A percentile compares a stretch with the other conserved stretches of the same genome.
Conservation (phyloP, 2,888 invertebrate genomes). For the Caenorhabditis sp. region DNA sequence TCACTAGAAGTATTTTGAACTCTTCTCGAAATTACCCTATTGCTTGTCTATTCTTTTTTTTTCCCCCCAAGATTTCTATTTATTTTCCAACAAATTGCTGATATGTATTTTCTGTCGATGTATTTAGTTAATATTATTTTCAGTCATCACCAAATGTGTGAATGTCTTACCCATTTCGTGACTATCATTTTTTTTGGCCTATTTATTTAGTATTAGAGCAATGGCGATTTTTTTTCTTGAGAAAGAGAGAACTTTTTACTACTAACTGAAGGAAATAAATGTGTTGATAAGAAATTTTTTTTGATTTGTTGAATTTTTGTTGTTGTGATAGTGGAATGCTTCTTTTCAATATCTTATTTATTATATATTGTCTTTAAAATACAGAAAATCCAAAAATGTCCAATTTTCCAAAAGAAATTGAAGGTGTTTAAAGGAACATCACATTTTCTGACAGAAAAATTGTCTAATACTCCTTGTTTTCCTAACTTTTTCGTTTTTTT, state of each 20-base stretch:
- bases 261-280: background rate
- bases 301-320: background rate
- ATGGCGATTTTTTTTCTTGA: conserved; percentile 2
- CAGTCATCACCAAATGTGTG: background rate
- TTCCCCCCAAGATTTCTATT: background rate
- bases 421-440: no score
- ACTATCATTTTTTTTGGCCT: background rate
- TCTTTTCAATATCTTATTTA: background rate
- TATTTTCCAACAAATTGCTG: conserved; percentile 1
- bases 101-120: background rate
- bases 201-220: background rate
- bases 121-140: background rate
- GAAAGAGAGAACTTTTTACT: background rate
- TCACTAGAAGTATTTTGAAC: background rate
- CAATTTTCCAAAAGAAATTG: no score
- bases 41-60: background rate
- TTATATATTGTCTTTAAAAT: no score
- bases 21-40: background rate
- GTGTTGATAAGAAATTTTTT: background rate
- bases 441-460: no score
- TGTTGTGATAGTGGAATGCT: background rate
- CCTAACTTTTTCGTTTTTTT: no score
- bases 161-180: conserved; percentile 4
- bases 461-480: no score
- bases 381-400: no score